Percentiles rank a stretch among this genome's conserved stretches.
These are phyloP conservation scores for Musca domestica DNA, from an alignment of 1,140 invertebrate species.

Conservation along the genomic window DNA sequence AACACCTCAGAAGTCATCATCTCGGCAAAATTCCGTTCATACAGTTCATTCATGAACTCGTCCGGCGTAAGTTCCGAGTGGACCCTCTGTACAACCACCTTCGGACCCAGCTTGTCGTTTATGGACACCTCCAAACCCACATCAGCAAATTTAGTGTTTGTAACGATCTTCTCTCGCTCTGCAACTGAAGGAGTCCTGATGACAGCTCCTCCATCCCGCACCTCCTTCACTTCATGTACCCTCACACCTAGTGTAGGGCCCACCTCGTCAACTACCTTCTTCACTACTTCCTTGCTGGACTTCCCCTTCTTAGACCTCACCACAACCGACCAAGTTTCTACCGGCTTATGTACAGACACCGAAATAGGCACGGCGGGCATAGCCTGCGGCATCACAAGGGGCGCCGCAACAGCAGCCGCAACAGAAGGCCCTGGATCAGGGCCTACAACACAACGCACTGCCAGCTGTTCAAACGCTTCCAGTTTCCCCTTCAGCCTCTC, in stretches of 20 bases:
- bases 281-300: background rate
- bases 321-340: background rate
- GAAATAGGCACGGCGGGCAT: too few species aligned
- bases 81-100: too few species aligned
- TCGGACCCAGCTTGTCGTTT: too few species aligned
- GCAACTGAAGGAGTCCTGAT: conserved; percentile 16
- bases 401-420: too few species aligned
- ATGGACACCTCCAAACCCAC: conserved; percentile 7
- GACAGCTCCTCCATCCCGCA: conserved; percentile 10
- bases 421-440: too few species aligned
- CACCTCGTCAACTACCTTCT: conserved; percentile 15
- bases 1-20: background rate
- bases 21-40: background rate
- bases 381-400: too few species aligned
- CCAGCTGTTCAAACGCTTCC: too few species aligned
- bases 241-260: conserved; percentile 18
- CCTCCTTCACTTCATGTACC: conserved; percentile 19
- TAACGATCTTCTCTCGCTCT: background rate
- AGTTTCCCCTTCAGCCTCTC: too few species aligned
- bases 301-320: conserved; percentile 2
- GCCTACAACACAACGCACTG: too few species aligned
- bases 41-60: too few species aligned
- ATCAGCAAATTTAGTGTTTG: background rate
- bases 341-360: too few species aligned
- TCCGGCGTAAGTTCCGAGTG: background rate